These are phyloP conservation scores for Euphydryas editha DNA, from an alignment of 2,888 invertebrate species.

Conservation along the genomic window DNA sequence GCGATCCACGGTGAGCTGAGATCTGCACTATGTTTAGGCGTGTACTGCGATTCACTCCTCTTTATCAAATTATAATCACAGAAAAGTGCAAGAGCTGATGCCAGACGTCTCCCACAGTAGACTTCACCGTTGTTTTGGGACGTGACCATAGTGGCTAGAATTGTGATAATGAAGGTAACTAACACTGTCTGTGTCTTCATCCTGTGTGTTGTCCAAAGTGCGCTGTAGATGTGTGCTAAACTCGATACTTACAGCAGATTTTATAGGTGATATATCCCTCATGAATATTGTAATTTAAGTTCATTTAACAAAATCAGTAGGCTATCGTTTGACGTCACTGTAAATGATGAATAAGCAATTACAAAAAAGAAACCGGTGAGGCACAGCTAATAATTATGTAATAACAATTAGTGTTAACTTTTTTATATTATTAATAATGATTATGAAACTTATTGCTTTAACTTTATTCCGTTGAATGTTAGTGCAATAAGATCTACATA, in stretches of 20 bases:
- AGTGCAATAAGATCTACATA: too few species aligned
- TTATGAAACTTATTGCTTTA: too few species aligned
- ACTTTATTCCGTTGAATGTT: too few species aligned
- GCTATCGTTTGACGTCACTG: too few species aligned
- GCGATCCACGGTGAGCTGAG: constrained; percentile 45
- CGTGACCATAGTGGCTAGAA: not conserved
- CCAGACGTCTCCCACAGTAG: constrained; percentile 38
- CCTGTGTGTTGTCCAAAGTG: not conserved
- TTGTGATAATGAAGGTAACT: not conserved
- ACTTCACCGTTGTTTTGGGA: constrained; percentile 17
- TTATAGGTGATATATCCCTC: not conserved
- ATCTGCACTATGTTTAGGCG: not conserved
- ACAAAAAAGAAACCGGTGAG: too few species aligned
- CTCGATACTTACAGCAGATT: not conserved
- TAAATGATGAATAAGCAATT: too few species aligned
- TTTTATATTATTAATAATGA: too few species aligned
- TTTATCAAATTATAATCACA: constrained; percentile 42
- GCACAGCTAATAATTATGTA: too few species aligned
- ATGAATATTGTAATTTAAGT: constrained; percentile 1
- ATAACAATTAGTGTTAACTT: too few species aligned
- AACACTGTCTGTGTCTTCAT: constrained; percentile 11
- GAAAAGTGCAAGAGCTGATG: constrained; percentile 41
- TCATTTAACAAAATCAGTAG: not conserved
- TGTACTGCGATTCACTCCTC: constrained; percentile 16
- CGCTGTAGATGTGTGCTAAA: not conserved